These are phyloP conservation scores for Serilophus lunatus DNA, from an alignment of 2,113 vertebrate species.

Conservation along the genomic window DNA sequence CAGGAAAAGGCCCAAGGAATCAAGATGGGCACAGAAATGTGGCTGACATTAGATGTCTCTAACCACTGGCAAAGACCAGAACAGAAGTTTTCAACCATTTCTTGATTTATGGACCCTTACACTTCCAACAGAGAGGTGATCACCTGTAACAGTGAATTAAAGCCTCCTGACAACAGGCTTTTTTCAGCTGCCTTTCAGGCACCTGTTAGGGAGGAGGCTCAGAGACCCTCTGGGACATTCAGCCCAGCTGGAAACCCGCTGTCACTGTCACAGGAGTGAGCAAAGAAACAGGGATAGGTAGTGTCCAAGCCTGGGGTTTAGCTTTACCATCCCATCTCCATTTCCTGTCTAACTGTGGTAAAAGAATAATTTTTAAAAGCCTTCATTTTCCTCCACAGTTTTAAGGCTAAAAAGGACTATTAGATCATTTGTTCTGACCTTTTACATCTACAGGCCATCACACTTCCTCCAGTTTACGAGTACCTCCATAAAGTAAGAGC, in stretches of 20 bases:
- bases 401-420: constrained; percentile 26
- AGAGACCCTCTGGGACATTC: not conserved
- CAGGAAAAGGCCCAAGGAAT: not conserved
- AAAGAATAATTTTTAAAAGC: not conserved
- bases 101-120: not conserved
- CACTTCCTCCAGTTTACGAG: constrained; percentile 35
- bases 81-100: not conserved
- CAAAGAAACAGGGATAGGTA: not conserved
- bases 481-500: constrained; percentile 39
- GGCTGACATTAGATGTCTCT: not conserved
- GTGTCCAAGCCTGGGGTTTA: not conserved
- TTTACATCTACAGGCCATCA: constrained; percentile 28
- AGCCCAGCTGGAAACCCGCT: not conserved
- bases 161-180: not conserved
- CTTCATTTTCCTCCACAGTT: constrained; percentile 10
- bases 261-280: not conserved
- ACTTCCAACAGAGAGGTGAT: not conserved
- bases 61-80: not conserved
- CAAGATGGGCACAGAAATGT: not conserved
- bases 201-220: not conserved
- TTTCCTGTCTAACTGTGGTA: not conserved
- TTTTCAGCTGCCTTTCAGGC: not conserved
- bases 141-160: constrained; percentile 10
- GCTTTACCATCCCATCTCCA: not conserved
- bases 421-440: constrained; percentile 45